These are phyloP conservation scores for Drymodes brunneopygia DNA, from an alignment of 2,113 vertebrate species.

Conservation along the genomic window DNA sequence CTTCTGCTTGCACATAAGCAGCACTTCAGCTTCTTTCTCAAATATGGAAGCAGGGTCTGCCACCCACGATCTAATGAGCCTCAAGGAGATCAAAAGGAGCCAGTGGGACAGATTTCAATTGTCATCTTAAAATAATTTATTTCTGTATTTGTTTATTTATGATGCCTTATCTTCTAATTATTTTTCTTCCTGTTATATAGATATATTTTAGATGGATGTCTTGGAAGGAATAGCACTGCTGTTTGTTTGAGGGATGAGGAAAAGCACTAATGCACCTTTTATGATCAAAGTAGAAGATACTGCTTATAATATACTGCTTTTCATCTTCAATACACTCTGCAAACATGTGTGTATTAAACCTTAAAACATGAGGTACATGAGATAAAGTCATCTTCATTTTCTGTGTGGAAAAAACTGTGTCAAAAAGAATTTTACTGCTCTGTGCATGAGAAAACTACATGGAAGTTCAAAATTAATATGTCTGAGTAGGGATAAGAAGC, in stretches of 20 bases:
- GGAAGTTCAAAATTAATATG: background rate
- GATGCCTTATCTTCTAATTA: background rate
- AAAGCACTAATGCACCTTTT: background rate
- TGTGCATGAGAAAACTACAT: background rate
- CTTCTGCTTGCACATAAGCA: conserved; percentile 2
- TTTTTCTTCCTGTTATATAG: background rate
- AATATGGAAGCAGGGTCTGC: background rate
- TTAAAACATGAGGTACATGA: background rate
- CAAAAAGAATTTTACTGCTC: background rate
- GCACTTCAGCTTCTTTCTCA: background rate
- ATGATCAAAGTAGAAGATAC: background rate
- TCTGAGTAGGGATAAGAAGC: background rate
- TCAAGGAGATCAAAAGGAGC: conserved; percentile 34
- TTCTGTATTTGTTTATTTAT: conserved; percentile 17
- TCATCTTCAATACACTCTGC: background rate
- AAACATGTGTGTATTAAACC: background rate
- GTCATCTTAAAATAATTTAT: background rate
- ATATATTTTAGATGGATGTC: background rate
- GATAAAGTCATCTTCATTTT: background rate
- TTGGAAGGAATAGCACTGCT: background rate
- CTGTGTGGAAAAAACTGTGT: background rate
- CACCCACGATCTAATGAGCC: conserved; percentile 7
- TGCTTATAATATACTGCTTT: background rate
- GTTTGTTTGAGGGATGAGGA: background rate
- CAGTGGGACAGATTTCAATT: background rate